Evolutionary conservation across 2,888 invertebrate genomes (phyloP).

Genomic region (Taenaris catops): DNA sequence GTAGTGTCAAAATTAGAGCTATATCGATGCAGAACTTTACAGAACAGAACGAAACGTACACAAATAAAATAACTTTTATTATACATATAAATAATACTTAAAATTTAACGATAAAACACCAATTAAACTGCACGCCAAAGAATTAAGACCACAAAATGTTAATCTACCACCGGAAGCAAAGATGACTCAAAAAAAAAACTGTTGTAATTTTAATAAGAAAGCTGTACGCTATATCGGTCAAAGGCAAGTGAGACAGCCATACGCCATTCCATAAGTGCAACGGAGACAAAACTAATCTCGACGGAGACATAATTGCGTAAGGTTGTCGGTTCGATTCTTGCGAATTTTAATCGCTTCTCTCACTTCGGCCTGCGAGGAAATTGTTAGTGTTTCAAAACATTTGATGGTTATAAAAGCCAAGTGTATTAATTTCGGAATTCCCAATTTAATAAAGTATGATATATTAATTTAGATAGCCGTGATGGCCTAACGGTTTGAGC

Average conservation of each 20-base stretch:
- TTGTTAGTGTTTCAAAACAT: slow-evolving; percentile 16
- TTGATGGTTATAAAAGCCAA: slow-evolving; percentile 11
- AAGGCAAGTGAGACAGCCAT: slow-evolving; percentile 16
- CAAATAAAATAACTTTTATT: too few species aligned
- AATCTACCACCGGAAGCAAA: slow-evolving; percentile 20
- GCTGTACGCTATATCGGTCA: slow-evolving; percentile 15
- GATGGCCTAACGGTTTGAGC: too few species aligned
- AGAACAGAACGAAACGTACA: too few species aligned
- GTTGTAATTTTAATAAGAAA: slow-evolving; percentile 24
- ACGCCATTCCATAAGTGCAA: slow-evolving; percentile 11
- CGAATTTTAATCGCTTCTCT: slow-evolving; percentile 23
- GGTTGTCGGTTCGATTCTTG: slow-evolving; percentile 23
- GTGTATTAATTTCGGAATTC: not conserved
- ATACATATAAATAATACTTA: too few species aligned
- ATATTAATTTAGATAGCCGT: too few species aligned
- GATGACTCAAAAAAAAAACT: slow-evolving; percentile 15
- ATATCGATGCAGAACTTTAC: too few species aligned
- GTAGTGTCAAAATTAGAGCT: too few species aligned
- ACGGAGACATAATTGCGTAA: slow-evolving; percentile 23
- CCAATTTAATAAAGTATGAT: too few species aligned
- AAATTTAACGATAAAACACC: too few species aligned
- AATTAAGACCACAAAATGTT: too few species aligned
- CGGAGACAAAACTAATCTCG: slow-evolving; percentile 13
- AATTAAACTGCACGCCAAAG: too few species aligned
- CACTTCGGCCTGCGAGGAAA: slow-evolving; percentile 21